Percentiles rank a stretch among this genome's conserved stretches.
phyloP scores from a whole-genome alignment of 53 echinoderm and acorn worm species.

The Luidia sarsii region DNA sequence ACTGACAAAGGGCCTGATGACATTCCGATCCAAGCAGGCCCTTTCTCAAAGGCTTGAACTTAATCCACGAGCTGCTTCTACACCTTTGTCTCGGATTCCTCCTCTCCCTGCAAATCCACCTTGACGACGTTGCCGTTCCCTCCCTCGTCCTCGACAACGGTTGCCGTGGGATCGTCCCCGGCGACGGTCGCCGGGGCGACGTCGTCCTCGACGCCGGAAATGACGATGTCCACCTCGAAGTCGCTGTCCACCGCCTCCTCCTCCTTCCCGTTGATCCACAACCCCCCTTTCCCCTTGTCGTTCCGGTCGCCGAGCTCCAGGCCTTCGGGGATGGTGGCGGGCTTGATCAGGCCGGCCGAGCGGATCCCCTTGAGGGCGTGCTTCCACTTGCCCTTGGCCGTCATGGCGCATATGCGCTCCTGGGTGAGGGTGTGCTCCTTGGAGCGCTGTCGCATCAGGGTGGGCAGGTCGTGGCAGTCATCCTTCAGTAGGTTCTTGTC shows the following conservation, averaged over 20 bases:
- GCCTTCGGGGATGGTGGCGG: not conserved
- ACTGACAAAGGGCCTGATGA: too few species aligned
- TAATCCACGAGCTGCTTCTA: not conserved
- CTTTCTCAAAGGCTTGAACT: too few species aligned
- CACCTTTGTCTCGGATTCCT: not conserved
- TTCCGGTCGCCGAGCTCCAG: not conserved
- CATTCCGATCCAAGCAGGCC: too few species aligned
- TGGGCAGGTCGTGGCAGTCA: conserved; percentile 40
- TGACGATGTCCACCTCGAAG: not conserved
- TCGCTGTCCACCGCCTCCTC: not conserved
- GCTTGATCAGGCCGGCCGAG: not conserved
- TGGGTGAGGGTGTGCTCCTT: conserved; percentile 11
- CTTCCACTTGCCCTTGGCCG: conserved; percentile 12
- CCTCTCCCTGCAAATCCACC: not conserved
- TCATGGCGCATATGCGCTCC: conserved; percentile 17
- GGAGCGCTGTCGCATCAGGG: conserved; percentile 35
- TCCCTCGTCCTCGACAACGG: not conserved
- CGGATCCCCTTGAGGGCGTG: not conserved
- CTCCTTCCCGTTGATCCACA: not conserved
- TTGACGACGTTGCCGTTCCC: not conserved
- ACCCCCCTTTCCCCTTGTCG: not conserved
- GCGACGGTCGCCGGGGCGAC: not conserved
- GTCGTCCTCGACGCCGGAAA: not conserved
- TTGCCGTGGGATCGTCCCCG: not conserved
- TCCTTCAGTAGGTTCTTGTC: conserved; percentile 49